phyloP scores from a whole-genome alignment of 2,113 vertebrate species.

The Gnathonemus echidnorhynchus region DNA sequence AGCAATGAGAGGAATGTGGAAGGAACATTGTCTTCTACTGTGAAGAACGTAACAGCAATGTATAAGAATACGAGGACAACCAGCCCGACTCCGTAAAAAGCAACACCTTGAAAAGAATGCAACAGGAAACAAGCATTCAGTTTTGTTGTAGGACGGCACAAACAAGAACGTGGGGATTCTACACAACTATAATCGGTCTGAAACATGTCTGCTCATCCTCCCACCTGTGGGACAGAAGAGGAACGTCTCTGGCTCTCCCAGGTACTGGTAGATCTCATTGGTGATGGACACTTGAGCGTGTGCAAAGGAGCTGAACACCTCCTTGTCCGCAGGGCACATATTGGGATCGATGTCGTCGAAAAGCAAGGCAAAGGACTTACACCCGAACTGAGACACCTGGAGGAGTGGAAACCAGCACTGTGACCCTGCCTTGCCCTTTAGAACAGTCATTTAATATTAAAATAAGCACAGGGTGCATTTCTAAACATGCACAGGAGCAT shows the following conservation, averaged over 20 bases:
- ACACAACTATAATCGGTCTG: background rate
- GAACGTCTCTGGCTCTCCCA: conserved; percentile 82
- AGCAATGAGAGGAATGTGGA: background rate
- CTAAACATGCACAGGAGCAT: background rate
- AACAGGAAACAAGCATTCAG: background rate
- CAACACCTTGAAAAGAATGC: background rate
- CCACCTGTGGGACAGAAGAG: conserved; percentile 96
- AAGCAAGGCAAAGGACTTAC: conserved; percentile 88
- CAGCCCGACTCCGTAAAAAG: background rate
- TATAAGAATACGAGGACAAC: background rate
- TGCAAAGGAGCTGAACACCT: conserved; percentile 89
- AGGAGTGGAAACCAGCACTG: background rate
- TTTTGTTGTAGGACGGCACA: background rate
- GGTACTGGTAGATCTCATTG: conserved; percentile 84
- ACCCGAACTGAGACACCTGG: conserved; percentile 87
- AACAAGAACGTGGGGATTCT: background rate
- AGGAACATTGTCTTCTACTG: background rate
- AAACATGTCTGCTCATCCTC: background rate
- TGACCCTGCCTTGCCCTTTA: background rate
- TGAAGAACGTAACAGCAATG: background rate
- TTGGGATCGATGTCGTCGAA: conserved; percentile 96
- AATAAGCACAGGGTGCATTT: background rate
- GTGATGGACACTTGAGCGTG: conserved; percentile 89
- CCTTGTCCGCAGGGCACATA: conserved; percentile 92
- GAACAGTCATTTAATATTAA: background rate